A percentile compares a stretch with the other conserved stretches of the same genome.
Conservation (phyloP, 92 coral and sea anemone species). For the Diadumene lineata region DNA sequence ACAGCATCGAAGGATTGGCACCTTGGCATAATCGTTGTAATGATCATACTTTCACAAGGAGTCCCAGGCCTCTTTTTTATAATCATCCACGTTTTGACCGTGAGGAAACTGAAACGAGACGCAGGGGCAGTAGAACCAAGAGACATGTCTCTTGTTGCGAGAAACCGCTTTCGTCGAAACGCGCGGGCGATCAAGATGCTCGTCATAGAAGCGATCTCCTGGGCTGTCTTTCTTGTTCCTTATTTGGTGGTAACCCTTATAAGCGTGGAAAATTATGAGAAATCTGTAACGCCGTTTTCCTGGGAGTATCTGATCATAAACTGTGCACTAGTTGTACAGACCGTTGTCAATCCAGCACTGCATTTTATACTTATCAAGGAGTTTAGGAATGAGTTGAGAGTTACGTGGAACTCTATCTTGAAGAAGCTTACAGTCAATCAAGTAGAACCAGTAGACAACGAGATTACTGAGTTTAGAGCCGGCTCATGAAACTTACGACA, state of each 20-base stretch:
- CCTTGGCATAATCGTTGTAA: conserved; percentile 5
- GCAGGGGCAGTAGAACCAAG: conserved; percentile 37
- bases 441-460: conserved; percentile 18
- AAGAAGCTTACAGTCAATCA: conserved; percentile 22
- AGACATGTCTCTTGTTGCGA: conserved; percentile 51
- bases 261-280: not conserved
- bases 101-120: conserved; percentile 62
- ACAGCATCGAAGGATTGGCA: conserved; percentile 8
- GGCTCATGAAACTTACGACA: not conserved
- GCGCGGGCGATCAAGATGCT: conserved; percentile 65
- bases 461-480: conserved; percentile 7
- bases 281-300: conserved; percentile 15
- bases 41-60: conserved; percentile 24
- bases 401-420: conserved; percentile 20
- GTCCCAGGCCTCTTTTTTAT: conserved; percentile 58
- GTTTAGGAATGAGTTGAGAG: conserved; percentile 56
- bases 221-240: conserved; percentile 48
- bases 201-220: conserved; percentile 51
- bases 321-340: conserved; percentile 59
- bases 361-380: conserved; percentile 64
- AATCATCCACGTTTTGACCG: conserved; percentile 49
- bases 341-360: conserved; percentile 58
- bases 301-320: conserved; percentile 9
- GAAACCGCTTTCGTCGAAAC: conserved; percentile 71
- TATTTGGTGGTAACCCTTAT: conserved; percentile 31